Base-by-base conservation (phyloP, 2,888 invertebrate species). In the Melanotus villosus region DNA sequence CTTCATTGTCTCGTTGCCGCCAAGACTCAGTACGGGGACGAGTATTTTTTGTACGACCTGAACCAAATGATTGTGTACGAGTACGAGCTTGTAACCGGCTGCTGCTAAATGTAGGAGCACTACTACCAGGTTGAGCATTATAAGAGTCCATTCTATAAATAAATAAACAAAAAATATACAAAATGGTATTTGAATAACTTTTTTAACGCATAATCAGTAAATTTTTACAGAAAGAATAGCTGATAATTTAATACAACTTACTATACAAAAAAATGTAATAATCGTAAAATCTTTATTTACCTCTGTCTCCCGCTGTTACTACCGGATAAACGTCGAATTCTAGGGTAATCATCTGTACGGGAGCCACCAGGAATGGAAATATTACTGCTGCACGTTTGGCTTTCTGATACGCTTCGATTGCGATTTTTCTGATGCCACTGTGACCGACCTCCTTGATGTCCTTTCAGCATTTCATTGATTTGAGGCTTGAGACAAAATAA, bases 391-490 rank as follows among this genome's bases (percentile, higher is more conserved):
- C 52, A 18, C 0, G 74, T 77, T 74, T 83, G 83, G 66, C 91
- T 91, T 79, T 92, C 92, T 0, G 91, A 91, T 9, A 90, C 88
- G 76, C 91, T 91, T 68, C 92, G 88, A 81, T 90, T 89, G 30
- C 92, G 87, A 58, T 87, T 85, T 68, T 89, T 86, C 69, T 86
- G 85, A 12, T 86, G 84, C 47, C 87, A 84, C 66, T 84, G 80
- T 6, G 83, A 82, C 74, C 82, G 82, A 3, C 84, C 81, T 73
- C 87, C 86, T 71, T 87, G 86, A 63, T 86, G 85, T 16, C 58
- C 16, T 78, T 88, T 86, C 16, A 88, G 80, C 83, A 88, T 87
- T 80, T 89, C 90, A 78, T 89, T 88, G 79, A 89, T 89, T 82
- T 88, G 87, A 3, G 89, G 90, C 86, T 90, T 10, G 19, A 54